Percentiles rank a stretch among this genome's conserved stretches.
These are phyloP conservation scores for Gulo gulo DNA, from an alignment of 2,113 vertebrate genomes.

Conservation along the genomic window DNA sequence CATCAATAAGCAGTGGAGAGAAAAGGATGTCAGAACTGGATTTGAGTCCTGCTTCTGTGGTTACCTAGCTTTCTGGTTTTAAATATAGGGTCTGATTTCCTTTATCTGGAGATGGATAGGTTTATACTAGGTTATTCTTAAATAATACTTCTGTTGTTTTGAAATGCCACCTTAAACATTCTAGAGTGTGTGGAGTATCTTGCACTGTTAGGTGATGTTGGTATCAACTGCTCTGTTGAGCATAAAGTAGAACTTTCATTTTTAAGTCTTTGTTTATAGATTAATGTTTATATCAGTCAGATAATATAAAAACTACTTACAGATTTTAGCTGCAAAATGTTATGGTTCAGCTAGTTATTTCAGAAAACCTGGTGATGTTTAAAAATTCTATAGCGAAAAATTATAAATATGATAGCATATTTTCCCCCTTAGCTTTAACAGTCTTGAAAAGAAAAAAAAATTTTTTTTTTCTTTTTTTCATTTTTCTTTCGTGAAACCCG, in stretches of 20 bases:
- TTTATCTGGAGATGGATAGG: background rate
- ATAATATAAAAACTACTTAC: background rate
- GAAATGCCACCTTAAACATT: background rate
- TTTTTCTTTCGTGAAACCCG: background rate
- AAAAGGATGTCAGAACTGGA: background rate
- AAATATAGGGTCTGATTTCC: background rate
- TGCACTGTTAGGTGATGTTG: background rate
- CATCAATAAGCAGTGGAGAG: background rate
- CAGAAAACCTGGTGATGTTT: background rate
- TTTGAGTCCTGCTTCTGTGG: background rate
- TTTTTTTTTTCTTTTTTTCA: background rate
- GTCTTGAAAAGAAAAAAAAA: background rate
- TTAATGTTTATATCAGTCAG: background rate
- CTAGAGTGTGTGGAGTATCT: too few relatives aligned
- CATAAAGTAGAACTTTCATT: background rate
- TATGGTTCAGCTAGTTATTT: background rate
- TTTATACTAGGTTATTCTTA: background rate
- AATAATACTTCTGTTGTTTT: background rate
- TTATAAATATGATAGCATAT: background rate
- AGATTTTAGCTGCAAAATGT: background rate
- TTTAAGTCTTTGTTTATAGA: background rate
- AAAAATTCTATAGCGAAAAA: background rate
- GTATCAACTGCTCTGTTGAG: background rate
- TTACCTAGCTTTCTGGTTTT: background rate
- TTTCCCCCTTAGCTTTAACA: background rate